Base-by-base conservation (phyloP, 2,888 invertebrate genomes). In the Magallana nippona region DNA sequence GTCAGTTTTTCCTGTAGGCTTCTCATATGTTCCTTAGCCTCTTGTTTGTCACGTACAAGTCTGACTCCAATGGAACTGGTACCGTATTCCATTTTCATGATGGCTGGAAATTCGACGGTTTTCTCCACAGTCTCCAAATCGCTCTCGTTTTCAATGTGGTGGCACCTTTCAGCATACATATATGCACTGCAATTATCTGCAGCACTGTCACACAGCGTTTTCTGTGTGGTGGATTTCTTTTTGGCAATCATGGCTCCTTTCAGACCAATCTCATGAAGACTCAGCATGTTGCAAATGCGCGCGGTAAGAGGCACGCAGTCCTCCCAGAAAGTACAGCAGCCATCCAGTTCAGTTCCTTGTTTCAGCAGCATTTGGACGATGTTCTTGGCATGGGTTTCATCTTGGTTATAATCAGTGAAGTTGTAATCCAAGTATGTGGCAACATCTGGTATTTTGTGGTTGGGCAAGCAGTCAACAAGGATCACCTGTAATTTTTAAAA, bases 301-400 rank as follows among this genome's bases (percentile, higher is more conserved):
- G 91, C 89, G 0, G 90, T 85, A 10, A 91, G 84, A 11, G 90
- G 90, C 1, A 86, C 90, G 83, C 89, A 90, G 80, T 91, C 91
- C 57, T 91, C 91, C 91, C 90, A 90, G 84, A 90, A 89, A 0
- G 91, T 89, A 5, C 89, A 55, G 78, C 91, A 91, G 0, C 91
- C 91, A 63, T 89, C 89, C 1, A 89, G 63, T 2, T 77, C 17
- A 13, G 88, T 58, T 13, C 56, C 83, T 15, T 78, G 60, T 10
- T 84, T 56, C 19, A 82, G 32, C 2, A 90, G 62, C n/a, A 87
- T 84, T 10, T 86, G 63, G 5, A 85, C 79, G 27, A 91, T 90
- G 55, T 85, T 83, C 13, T 22, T 44, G 0, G 91, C 90, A 84
- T 89, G 89, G 1, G 82, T 62, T 13, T 81, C 19, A 82, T 90